These are phyloP conservation scores for Thaumatotibia leucotreta DNA, from an alignment of 1,140 invertebrate genomes.

Conservation along the genomic window DNA sequence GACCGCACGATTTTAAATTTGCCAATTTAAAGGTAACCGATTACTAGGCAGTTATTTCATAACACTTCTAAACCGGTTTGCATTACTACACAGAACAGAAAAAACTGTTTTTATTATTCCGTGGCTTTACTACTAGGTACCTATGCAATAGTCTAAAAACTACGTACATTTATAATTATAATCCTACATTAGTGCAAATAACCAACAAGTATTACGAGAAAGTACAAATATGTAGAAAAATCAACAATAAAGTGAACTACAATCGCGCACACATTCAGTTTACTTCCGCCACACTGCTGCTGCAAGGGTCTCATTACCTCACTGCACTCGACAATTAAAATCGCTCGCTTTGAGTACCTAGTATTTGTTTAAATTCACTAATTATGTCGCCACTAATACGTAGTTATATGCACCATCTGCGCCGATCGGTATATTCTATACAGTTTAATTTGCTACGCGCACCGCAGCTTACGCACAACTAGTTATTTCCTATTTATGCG, in stretches of 20 bases:
- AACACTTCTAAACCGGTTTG: too few relatives aligned
- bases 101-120: too few relatives aligned
- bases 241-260: not conserved
- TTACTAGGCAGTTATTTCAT: too few relatives aligned
- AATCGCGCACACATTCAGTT: not conserved
- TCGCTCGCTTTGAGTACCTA: conserved; percentile 58
- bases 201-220: too few relatives aligned
- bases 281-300: not conserved
- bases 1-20: too few relatives aligned
- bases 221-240: too few relatives aligned
- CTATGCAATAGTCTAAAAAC: too few relatives aligned
- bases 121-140: too few relatives aligned
- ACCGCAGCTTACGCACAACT: conserved; percentile 25
- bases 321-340: conserved; percentile 54
- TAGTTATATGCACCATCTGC: conserved; percentile 68
- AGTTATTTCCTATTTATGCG: conserved; percentile 62
- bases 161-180: too few relatives aligned
- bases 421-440: conserved; percentile 50
- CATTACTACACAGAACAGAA: too few relatives aligned
- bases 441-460: conserved; percentile 56
- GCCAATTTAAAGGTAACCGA: too few relatives aligned
- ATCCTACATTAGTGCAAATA: too few relatives aligned
- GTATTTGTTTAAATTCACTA: conserved; percentile 74
- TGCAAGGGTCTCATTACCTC: conserved; percentile 43
- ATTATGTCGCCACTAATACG: conserved; percentile 65